A percentile compares a stretch with the other conserved stretches of the same genome.
Conservation (phyloP, 2,888 invertebrate species). For the Cheilosia grossa region DNA sequence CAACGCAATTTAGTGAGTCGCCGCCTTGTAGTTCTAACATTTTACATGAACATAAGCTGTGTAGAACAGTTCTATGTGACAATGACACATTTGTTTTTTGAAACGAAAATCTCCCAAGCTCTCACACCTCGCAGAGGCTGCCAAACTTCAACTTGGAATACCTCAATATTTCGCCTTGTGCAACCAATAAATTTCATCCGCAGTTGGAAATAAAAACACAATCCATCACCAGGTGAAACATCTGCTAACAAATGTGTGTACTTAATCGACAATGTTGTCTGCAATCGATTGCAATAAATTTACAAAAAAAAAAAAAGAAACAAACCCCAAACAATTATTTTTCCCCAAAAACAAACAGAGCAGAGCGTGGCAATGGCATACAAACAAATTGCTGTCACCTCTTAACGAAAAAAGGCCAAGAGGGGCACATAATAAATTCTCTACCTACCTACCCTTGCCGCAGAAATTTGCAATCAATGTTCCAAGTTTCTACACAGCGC, state of each 20-base stretch:
- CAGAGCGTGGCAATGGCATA: background rate
- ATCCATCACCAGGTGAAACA: slow-evolving; percentile 9
- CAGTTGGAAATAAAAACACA: slow-evolving; percentile 6
- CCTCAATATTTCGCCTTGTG: no score
- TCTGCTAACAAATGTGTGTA: slow-evolving; percentile 35
- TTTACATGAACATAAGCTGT: no score
- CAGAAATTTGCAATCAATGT: background rate
- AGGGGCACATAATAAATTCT: slow-evolving; percentile 27
- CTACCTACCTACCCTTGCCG: background rate
- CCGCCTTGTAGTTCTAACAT: no score
- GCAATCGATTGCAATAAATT: slow-evolving; percentile 42
- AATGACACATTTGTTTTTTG: no score
- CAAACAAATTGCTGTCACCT: slow-evolving; percentile 29
- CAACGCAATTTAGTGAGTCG: no score
- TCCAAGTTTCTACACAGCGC: background rate
- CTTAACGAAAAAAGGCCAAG: slow-evolving; percentile 1
- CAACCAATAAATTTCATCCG: slow-evolving; percentile 9
- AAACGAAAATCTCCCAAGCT: no score
- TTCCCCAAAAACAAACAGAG: slow-evolving; percentile 17
- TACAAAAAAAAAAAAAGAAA: background rate
- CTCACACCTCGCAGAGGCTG: no score
- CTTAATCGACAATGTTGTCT: slow-evolving; percentile 31
- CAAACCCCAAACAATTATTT: background rate
- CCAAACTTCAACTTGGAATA: no score
- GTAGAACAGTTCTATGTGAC: no score